Evolutionary conservation across 2,888 invertebrate species (phyloP), one percentile per base, ranked within the genome.

Genomic region (Aphidoletes aphidimyza): DNA sequence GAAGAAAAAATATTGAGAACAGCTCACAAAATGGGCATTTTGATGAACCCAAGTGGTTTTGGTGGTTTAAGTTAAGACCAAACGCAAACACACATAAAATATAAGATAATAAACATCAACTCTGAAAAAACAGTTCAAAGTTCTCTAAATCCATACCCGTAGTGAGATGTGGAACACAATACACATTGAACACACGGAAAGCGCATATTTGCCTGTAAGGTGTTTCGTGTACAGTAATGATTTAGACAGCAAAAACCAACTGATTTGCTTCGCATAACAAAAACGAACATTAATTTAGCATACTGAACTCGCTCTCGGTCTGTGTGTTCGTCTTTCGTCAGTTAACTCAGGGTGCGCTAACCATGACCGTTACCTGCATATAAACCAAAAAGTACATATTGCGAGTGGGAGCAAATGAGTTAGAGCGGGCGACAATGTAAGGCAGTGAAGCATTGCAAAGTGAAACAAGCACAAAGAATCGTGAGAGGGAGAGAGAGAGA

Each of bases 51-150:
- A 22, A 22, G 30, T 69, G n/a, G 30, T 17, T 26, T 69, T 69
- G 34, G 69, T 30, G 11, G 17, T 34, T 30, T 6, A 69, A 14
- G 5, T 54, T 5, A 30, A 69, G 5, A 5, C 30, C 6, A 3
- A 69, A 69, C 2, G 14, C 5, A 30, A 69, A 69, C 30, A 69
- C 30, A 30, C 2, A 69, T 3, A 69, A 69, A 30, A 69, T 30
- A 14, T 30, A 30, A 69, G 69, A 30, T 69, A 69, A 69, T 69
- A 69, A 69, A 69, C 69, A 69, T 69, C 34, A 26, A 26, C 69
- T 11, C 39, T 22, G 22, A 54, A 54, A 54, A 26, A 54, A 22
- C 2, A 69, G 30, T 30, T 14, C 30, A 30, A 69, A 69, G 30
- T 30, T 69, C 14, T 69, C 26, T 6, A 69, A 30, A 26, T 34